Base-by-base conservation (phyloP, 2,888 invertebrate genomes). In the Diachrysia chrysitis region DNA sequence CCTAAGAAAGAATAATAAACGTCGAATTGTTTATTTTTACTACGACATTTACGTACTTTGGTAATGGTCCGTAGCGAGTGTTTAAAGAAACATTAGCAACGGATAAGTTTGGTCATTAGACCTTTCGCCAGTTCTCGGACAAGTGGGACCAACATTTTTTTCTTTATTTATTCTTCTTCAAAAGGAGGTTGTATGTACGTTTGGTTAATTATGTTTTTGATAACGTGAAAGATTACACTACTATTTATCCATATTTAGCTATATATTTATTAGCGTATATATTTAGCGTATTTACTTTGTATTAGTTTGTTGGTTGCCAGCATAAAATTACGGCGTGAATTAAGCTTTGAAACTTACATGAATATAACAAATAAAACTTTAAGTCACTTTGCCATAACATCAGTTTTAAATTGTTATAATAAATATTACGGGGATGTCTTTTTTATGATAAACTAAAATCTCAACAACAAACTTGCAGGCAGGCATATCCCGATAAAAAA, bases 51-150 rank as follows among this genome's bases (percentile, higher is more conserved):
- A 64, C 67, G 46, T 66, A 58, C 58, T 66, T 12, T 12, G 65
- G 86, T 90, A 89, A 90, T 89, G 90, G 87, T 81, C 78, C 73
- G 78, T 60, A 58, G 78, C 77, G 87, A 88, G 89, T 88, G 85
- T 89, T 92, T 89, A 92, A 92, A 91, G 89, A 92, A 86, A 86
- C 92, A 92, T 92, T 92, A 89, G 83, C 74, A 71, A 72, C 73
- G 83, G 81, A 85, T 85, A 91, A 92, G 89, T 91, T 91, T 77
- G 86, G 88, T 87, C 92, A 91, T 92, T 92, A 91, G 87, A 83
- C 81, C 82, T 85, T 78, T 81, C 73, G 76, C 66, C 76, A 66
- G 79, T 77, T 78, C 76, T 69, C 69, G 71, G 71, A 81, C 51
- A 42, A 65, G 19, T 37, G 19, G 37, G 42, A 59, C n/a, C 1